phyloP scores from a whole-genome alignment of 1,140 invertebrate genomes.

The Aphis craccivora region DNA sequence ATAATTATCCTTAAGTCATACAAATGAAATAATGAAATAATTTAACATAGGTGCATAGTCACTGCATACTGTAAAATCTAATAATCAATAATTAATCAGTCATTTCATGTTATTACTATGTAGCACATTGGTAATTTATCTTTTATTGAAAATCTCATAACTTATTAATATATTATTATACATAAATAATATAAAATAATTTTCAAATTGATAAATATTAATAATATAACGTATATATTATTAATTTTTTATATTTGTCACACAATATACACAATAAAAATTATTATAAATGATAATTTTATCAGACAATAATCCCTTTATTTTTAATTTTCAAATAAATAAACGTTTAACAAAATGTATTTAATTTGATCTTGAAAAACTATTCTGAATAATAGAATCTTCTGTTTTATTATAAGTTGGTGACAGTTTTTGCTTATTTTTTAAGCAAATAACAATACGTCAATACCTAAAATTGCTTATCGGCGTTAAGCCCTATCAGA shows the following conservation, averaged over 20 bases:
- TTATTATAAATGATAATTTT: neutral
- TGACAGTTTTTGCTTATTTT: neutral
- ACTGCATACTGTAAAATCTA: too few relatives aligned
- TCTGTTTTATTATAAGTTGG: neutral
- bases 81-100: too few relatives aligned
- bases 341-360: neutral
- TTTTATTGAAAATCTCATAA: too few relatives aligned
- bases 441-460: neutral
- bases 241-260: neutral
- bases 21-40: too few relatives aligned
- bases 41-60: too few relatives aligned
- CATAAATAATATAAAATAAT: too few relatives aligned
- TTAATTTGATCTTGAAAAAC: neutral
- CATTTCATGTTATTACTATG: too few relatives aligned
- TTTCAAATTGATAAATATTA: too few relatives aligned
- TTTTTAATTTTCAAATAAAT: neutral
- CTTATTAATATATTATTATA: too few relatives aligned
- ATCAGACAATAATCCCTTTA: neutral
- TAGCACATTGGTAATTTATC: too few relatives aligned
- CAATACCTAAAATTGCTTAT: conserved; percentile 1
- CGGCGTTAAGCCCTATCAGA: neutral
- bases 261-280: neutral
- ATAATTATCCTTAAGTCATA: too few relatives aligned
- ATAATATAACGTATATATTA: too few relatives aligned
- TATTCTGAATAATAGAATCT: neutral